phyloP scores from a whole-genome alignment of 2,113 vertebrate genomes.

The Nannospalax galili region DNA sequence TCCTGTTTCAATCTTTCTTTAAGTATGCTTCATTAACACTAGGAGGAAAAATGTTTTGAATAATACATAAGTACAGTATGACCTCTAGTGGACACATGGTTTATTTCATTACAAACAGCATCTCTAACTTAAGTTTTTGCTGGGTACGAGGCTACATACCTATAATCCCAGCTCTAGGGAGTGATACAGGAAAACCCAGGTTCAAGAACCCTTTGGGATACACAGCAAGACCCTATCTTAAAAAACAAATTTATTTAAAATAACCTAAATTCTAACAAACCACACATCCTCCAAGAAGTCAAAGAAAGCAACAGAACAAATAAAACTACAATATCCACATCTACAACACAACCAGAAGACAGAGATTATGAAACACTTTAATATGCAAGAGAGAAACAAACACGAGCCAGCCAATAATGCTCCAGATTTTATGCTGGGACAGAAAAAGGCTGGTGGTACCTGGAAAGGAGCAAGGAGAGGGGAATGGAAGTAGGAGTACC shows the following conservation, averaged over 20 bases:
- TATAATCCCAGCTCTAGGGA: neutral
- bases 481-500: neutral
- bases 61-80: conserved; percentile 55
- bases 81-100: conserved; percentile 67
- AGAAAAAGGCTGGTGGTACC: neutral
- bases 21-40: neutral
- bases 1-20: neutral
- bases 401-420: neutral
- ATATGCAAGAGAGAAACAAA: neutral
- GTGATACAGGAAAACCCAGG: neutral
- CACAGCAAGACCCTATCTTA: neutral
- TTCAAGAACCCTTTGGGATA: neutral
- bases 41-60: neutral
- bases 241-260: neutral
- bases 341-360: neutral
- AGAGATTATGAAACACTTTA: neutral
- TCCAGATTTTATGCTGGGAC: neutral
- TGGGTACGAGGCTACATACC: neutral
- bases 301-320: conserved; percentile 13
- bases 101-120: conserved; percentile 31
- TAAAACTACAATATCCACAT: neutral
- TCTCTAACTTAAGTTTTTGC: neutral
- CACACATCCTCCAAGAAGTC: neutral
- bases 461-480: neutral
- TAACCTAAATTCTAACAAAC: neutral